These are phyloP conservation scores for Erynnis tages DNA, from an alignment of 2,888 invertebrate genomes.

Conservation along the genomic window DNA sequence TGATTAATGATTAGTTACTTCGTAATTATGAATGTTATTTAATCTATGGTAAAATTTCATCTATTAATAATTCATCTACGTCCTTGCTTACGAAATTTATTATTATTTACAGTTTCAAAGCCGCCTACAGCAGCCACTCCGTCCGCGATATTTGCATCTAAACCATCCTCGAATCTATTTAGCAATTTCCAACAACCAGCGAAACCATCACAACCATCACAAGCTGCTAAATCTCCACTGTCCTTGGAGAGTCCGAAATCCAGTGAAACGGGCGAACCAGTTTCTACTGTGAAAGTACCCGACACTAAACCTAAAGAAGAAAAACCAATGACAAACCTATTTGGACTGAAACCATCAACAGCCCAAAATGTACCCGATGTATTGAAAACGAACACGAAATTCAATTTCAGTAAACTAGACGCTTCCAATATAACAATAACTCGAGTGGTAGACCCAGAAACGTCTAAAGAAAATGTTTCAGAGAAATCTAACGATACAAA, in stretches of 20 bases:
- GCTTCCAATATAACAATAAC: slow-evolving; percentile 35
- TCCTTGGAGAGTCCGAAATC: slow-evolving; percentile 49
- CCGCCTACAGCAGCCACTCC: slow-evolving; percentile 41
- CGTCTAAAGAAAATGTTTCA: slow-evolving; percentile 54
- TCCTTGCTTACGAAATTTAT: too few relatives aligned
- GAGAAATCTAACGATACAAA: slow-evolving; percentile 37
- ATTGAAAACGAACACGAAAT: slow-evolving; percentile 43
- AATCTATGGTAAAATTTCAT: not conserved
- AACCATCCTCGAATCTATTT: slow-evolving; percentile 58
- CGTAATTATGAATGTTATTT: too few relatives aligned
- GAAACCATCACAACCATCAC: slow-evolving; percentile 39
- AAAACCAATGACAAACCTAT: slow-evolving; percentile 54
- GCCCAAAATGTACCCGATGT: slow-evolving; percentile 50
- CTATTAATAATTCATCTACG: too few relatives aligned
- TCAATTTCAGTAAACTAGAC: slow-evolving; percentile 40
- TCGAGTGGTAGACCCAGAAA: slow-evolving; percentile 40
- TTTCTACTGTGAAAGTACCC: slow-evolving; percentile 31
- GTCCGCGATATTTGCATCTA: slow-evolving; percentile 49
- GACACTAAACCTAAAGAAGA: slow-evolving; percentile 43
- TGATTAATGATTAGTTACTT: too few relatives aligned
- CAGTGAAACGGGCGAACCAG: slow-evolving; percentile 65
- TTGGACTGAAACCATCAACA: slow-evolving; percentile 48
- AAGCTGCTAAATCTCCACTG: slow-evolving; percentile 28
- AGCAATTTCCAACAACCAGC: slow-evolving; percentile 49
- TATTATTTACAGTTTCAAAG: slow-evolving; percentile 43